Percentiles rank a stretch among this genome's conserved stretches.
Conservation (phyloP, 2,113 vertebrate genomes). For the Irena cyanogastra region DNA sequence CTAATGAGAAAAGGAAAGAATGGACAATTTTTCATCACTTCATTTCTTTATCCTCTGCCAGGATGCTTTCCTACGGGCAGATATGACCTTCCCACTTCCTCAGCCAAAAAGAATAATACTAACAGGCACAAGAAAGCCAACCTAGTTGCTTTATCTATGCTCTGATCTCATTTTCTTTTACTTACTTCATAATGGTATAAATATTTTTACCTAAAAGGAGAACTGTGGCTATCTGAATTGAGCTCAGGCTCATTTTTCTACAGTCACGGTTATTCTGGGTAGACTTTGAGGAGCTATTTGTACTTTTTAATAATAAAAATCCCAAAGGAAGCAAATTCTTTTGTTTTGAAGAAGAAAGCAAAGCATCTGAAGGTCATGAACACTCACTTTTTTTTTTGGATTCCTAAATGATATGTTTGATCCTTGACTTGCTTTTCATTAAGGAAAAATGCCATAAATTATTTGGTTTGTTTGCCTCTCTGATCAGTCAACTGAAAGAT, state of each 20-base stretch:
- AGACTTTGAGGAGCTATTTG: slow-evolving; percentile 28
- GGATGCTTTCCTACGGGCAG: background rate
- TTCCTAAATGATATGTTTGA: slow-evolving; percentile 28
- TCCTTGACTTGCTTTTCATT: slow-evolving; percentile 40
- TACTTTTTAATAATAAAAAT: slow-evolving; percentile 45
- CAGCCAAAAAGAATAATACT: background rate
- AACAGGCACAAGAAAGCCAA: background rate
- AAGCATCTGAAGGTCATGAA: slow-evolving; percentile 34
- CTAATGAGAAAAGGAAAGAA: background rate
- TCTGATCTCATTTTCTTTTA: slow-evolving; percentile 11
- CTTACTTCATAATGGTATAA: background rate
- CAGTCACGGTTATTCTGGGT: background rate
- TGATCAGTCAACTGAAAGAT: slow-evolving; percentile 33
- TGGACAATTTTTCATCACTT: background rate
- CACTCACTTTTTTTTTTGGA: background rate
- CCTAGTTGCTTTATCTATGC: background rate
- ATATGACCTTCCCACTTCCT: background rate
- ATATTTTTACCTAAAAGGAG: slow-evolving; percentile 4
- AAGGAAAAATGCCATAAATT: slow-evolving; percentile 48
- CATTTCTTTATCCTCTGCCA: background rate
- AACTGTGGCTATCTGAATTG: background rate
- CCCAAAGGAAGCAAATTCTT: slow-evolving; percentile 19
- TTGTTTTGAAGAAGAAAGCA: slow-evolving; percentile 42
- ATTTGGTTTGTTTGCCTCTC: slow-evolving; percentile 12
- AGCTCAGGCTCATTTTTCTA: background rate